Conservation (phyloP, 1,140 invertebrate genomes). For the Drosophila serrata region DNA sequence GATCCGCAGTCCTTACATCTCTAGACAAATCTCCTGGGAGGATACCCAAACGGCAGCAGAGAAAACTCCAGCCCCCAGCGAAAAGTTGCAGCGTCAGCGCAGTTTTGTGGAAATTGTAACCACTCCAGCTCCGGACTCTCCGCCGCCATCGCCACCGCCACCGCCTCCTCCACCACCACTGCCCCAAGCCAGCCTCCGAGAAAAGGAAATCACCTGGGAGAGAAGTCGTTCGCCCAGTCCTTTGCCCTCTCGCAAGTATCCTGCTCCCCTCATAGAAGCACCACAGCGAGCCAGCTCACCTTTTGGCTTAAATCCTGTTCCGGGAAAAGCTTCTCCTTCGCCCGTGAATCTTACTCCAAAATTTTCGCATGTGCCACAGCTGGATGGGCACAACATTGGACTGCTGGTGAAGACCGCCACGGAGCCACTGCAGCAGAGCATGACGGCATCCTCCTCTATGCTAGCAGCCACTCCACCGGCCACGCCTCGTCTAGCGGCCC, state of each 20-base stretch:
- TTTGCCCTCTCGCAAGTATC: slow-evolving; percentile 68
- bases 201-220: slow-evolving; percentile 33
- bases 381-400: slow-evolving; percentile 80
- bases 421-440: slow-evolving; percentile 61
- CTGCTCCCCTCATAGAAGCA: slow-evolving; percentile 73
- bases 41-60: slow-evolving; percentile 44
- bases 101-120: slow-evolving; percentile 68
- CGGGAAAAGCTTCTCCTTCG: slow-evolving; percentile 13
- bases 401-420: slow-evolving; percentile 69
- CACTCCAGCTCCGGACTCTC: slow-evolving; percentile 34
- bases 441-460: slow-evolving; percentile 64
- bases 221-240: slow-evolving; percentile 67
- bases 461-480: slow-evolving; percentile 58
- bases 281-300: slow-evolving; percentile 68
- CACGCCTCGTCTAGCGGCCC: slow-evolving; percentile 57
- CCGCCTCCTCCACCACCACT: slow-evolving; percentile 17
- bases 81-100: slow-evolving; percentile 50
- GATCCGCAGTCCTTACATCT: slow-evolving; percentile 74
- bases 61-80: neutral
- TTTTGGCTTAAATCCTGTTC: slow-evolving; percentile 70
- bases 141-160: slow-evolving; percentile 8
- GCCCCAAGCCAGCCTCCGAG: neutral
- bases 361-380: slow-evolving; percentile 66
- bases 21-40: slow-evolving; percentile 79
- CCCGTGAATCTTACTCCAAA: slow-evolving; percentile 31